Conservation (phyloP, 2,113 vertebrate species). For the Daubentonia madagascariensis region DNA sequence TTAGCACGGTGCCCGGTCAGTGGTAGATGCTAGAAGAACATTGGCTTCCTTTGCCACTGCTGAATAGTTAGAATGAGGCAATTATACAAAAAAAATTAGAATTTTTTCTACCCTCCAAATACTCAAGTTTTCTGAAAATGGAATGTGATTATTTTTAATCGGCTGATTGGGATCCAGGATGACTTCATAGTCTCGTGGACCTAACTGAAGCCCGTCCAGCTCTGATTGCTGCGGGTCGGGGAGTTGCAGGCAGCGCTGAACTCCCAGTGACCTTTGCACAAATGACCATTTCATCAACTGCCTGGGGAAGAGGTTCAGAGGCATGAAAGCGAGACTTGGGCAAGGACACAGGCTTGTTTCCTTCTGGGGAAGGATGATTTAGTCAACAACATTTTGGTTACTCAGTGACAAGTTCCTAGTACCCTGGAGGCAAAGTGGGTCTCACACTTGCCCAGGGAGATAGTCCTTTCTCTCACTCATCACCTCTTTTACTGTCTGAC, state of each 20-base stretch:
- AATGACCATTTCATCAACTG: not conserved
- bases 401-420: not conserved
- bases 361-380: not conserved
- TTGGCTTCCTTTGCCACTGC: not conserved
- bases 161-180: conserved; percentile 26
- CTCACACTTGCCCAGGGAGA: fast-evolving
- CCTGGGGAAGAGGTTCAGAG: not conserved
- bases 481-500: not conserved
- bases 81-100: not conserved
- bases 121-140: not conserved
- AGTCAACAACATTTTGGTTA: not conserved
- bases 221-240: fast-evolving
- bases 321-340: fast-evolving
- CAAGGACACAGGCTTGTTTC: not conserved
- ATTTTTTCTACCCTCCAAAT: not conserved
- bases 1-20: fast-evolving
- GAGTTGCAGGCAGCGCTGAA: not conserved
- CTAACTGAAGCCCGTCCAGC: not conserved
- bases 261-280: not conserved
- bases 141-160: conserved; percentile 21
- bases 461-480: fast-evolving
- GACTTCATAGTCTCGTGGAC: conserved; percentile 33
- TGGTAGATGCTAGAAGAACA: not conserved
- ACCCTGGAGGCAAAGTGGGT: fast-evolving
- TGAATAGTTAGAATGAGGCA: not conserved